These are phyloP conservation scores for Turritopsis rubra DNA, from an alignment of 30 jellyfish, hydroid and myxozoan genomes.

Conservation along the genomic window DNA sequence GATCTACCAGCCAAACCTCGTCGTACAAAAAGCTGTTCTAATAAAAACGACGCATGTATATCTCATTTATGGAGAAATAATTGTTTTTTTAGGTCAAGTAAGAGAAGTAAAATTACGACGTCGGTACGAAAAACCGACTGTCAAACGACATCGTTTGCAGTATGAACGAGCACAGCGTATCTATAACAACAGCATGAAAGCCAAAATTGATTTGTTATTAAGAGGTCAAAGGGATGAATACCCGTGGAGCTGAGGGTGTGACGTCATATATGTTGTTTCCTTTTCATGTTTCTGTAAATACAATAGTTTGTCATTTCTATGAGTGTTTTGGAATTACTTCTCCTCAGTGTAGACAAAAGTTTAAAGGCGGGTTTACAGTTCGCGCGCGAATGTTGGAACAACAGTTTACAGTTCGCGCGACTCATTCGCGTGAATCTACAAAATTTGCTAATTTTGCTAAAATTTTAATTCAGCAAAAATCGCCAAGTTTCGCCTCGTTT, in stretches of 20 bases:
- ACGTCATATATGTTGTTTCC: neutral
- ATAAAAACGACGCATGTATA: no score
- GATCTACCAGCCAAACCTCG: no score
- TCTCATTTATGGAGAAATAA: no score
- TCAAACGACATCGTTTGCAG: slow-evolving; percentile 59
- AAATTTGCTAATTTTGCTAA: no score
- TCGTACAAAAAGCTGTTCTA: no score
- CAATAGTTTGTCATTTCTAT: neutral
- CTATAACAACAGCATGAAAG: slow-evolving; percentile 55
- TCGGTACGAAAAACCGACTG: slow-evolving; percentile 87
- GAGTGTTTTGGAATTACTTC: neutral
- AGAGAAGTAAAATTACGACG: slow-evolving; percentile 61
- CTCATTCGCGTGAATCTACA: no score
- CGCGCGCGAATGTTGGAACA: no score
- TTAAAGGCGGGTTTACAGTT: no score
- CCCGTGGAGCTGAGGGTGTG: slow-evolving; percentile 69
- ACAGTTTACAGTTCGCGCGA: no score
- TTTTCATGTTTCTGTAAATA: neutral
- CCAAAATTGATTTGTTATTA: slow-evolving; percentile 49
- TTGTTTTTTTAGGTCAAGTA: slow-evolving; percentile 32
- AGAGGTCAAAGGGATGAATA: slow-evolving; percentile 64
- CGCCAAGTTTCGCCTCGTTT: no score
- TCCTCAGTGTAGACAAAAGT: no score
- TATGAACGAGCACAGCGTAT: slow-evolving; percentile 61
- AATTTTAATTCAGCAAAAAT: no score